These are phyloP conservation scores for Holothuria leucospilota DNA, from an alignment of 53 echinoderm and acorn worm species.

Conservation along the genomic window DNA sequence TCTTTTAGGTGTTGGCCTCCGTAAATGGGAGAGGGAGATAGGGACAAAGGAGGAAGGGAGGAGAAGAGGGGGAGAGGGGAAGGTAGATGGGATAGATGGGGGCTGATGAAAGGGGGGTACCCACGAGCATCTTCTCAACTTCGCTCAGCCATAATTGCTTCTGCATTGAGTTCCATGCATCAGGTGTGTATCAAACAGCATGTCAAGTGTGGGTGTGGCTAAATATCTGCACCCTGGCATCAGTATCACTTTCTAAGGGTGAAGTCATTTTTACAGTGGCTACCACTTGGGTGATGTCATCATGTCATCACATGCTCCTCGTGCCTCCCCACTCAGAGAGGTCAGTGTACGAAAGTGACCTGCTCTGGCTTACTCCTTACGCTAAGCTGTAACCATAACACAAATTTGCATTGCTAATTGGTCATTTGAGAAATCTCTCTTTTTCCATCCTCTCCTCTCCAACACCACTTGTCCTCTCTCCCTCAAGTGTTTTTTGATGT, in stretches of 20 bases:
- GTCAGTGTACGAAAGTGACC: conserved; percentile 49
- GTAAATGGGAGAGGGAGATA: no score
- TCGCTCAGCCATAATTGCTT: no score
- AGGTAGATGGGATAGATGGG: no score
- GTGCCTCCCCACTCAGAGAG: conserved; percentile 16
- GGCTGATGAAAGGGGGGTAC: no score
- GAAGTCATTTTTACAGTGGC: neutral
- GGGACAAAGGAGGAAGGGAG: no score
- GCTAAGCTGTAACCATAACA: conserved; percentile 46
- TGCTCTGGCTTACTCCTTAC: conserved; percentile 39
- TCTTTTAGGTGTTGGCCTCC: no score
- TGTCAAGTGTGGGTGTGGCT: no score
- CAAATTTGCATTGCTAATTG: conserved; percentile 49
- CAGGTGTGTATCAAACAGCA: no score
- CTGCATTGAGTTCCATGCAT: no score
- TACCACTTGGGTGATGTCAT: conserved; percentile 34
- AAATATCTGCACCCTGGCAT: no score
- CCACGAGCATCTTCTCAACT: no score
- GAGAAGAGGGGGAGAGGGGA: no score
- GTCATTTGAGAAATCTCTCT: conserved; percentile 43
- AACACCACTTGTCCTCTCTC: conserved; percentile 45
- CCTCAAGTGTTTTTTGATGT: conserved; percentile 45
- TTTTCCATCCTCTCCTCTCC: conserved; percentile 31
- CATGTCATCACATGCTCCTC: conserved; percentile 22
- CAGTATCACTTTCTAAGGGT: conserved; percentile 13